These are phyloP conservation scores for Cladopsammia gracilis DNA, from an alignment of 64 coral and sea anemone species.

Conservation along the genomic window DNA sequence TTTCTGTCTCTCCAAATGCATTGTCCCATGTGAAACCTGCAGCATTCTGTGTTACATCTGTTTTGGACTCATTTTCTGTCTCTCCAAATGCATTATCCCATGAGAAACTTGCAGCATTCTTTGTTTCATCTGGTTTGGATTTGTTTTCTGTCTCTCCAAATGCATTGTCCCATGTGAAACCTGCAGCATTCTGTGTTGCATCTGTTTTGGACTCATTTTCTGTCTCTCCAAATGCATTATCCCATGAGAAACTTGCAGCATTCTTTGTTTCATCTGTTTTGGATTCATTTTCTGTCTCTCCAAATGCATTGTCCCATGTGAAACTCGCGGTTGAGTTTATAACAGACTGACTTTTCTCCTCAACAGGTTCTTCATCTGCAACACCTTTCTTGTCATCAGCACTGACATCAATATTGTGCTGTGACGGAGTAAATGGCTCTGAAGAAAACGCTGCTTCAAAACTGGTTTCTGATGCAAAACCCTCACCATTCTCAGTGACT, in stretches of 20 bases:
- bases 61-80: not conserved
- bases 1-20: too few species aligned
- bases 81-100: constrained; percentile 33
- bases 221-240: constrained; percentile 14
- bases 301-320: not conserved
- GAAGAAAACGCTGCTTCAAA: constrained; percentile 60
- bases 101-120: not conserved
- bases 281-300: not conserved
- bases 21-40: constrained; percentile 33
- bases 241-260: not conserved
- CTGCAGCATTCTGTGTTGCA: not conserved
- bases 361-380: not conserved
- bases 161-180: constrained; percentile 1
- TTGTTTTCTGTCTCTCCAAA: not conserved
- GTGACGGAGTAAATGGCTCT: not conserved
- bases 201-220: not conserved
- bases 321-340: not conserved
- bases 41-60: not conserved
- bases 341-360: not conserved
- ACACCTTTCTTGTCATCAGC: not conserved
- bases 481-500: not conserved
- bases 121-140: not conserved
- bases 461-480: not conserved
- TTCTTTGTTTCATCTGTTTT: not conserved
- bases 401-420: not conserved